Conservation (phyloP, 2,113 vertebrate genomes). For the Corythoichthys intestinalis region DNA sequence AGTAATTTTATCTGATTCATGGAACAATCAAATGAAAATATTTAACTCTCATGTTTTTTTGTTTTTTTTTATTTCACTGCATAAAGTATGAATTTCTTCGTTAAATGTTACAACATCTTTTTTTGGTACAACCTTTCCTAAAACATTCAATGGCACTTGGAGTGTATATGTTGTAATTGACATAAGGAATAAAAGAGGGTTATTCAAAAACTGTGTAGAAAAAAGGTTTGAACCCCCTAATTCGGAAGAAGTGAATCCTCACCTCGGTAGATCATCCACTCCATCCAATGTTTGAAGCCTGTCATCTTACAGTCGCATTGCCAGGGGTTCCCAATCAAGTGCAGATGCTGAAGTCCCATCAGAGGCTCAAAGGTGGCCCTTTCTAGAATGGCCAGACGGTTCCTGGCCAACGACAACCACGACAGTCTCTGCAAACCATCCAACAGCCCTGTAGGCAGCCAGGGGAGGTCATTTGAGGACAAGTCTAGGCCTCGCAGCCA, state of each 20-base stretch:
- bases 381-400: conserved; percentile 81
- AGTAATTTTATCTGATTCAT: no score
- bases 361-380: conserved; percentile 84
- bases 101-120: no score
- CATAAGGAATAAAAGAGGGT: background rate
- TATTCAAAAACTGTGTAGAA: background rate
- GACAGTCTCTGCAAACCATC: conserved; percentile 77
- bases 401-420: conserved; percentile 84
- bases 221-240: background rate
- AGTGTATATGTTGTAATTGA: background rate
- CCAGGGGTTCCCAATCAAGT: conserved; percentile 89
- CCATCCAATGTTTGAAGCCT: conserved; percentile 93
- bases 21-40: no score
- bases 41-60: no score
- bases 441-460: conserved; percentile 81
- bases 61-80: no score
- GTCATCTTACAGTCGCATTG: conserved; percentile 88
- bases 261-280: conserved; percentile 94
- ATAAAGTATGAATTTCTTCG: no score
- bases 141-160: no score
- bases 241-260: background rate
- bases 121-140: no score
- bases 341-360: conserved; percentile 77
- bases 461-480: conserved; percentile 81
- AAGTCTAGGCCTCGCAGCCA: conserved; percentile 82